These are phyloP conservation scores for Pseudolaguvia tuberculata DNA, from an alignment of 2,113 vertebrate genomes.

Conservation along the genomic window DNA sequence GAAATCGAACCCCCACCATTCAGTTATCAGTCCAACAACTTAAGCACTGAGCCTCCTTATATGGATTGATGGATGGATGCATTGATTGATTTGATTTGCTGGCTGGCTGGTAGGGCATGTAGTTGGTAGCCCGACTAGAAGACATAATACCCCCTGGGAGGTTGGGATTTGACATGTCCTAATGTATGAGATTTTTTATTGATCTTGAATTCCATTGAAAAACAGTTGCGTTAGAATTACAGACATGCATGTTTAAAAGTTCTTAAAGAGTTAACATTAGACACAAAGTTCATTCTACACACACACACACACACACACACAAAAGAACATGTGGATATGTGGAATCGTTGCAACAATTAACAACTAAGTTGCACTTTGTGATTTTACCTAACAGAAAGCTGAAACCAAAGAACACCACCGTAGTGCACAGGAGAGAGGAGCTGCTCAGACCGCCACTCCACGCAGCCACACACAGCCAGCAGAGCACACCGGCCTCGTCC, in stretches of 20 bases:
- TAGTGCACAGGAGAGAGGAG: slow-evolving; percentile 55
- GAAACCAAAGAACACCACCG: slow-evolving; percentile 54
- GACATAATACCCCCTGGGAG: no score
- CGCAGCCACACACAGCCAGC: slow-evolving; percentile 21
- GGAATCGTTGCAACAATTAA: not conserved
- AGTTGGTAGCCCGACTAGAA: no score
- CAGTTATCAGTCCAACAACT: no score
- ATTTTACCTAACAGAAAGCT: slow-evolving; percentile 63
- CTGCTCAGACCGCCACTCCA: slow-evolving; percentile 43
- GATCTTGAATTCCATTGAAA: no score
- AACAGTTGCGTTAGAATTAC: no score
- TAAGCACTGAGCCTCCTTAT: no score
- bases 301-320: not conserved
- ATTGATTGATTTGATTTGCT: no score
- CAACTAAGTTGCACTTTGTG: not conserved
- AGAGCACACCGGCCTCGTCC: slow-evolving; percentile 8
- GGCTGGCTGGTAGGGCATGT: no score
- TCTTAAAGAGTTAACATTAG: not conserved
- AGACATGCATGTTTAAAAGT: not conserved
- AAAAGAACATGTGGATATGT: not conserved
- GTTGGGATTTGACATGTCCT: no score
- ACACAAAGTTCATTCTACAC: slow-evolving; percentile 3
- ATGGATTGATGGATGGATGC: no score
- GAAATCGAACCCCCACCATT: no score
- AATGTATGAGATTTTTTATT: no score